Evolutionary conservation across 2,888 invertebrate species (phyloP).

Genomic region (Lasioglossum oenotherae): DNA sequence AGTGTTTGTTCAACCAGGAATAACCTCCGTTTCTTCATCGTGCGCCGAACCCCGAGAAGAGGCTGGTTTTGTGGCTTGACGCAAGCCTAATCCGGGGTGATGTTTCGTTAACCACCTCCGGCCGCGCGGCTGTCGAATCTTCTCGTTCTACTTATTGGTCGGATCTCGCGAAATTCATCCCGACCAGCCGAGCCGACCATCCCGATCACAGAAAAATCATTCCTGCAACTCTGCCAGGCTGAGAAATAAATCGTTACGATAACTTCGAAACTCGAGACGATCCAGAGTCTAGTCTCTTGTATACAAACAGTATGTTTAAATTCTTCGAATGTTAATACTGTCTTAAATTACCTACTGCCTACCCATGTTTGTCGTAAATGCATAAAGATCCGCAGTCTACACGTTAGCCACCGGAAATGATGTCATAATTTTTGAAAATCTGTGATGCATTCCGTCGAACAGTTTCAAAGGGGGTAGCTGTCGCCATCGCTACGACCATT

Average conservation of each 20-base stretch:
- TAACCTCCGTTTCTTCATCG: slow-evolving; percentile 83
- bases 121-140: slow-evolving; percentile 19
- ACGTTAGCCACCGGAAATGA: too few relatives aligned
- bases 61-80: slow-evolving; percentile 82
- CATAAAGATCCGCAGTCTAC: too few relatives aligned
- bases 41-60: slow-evolving; percentile 74
- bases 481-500: too few relatives aligned
- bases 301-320: too few relatives aligned
- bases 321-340: too few relatives aligned
- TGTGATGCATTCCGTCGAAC: too few relatives aligned
- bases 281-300: neutral
- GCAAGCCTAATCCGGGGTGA: slow-evolving; percentile 71
- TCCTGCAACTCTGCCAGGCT: neutral
- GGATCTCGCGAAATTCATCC: neutral
- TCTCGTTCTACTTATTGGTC: slow-evolving; percentile 22
- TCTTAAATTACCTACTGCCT: too few relatives aligned
- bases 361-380: too few relatives aligned
- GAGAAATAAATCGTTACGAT: neutral
- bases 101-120: slow-evolving; percentile 66
- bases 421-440: too few relatives aligned
- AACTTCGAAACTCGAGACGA: neutral
- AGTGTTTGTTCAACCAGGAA: slow-evolving; percentile 84
- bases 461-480: too few relatives aligned
- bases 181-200: neutral
- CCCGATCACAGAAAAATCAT: neutral